Evolutionary conservation across 2,797 vertebrate species (phyloP), one percentile per base, ranked within the genome.

Genomic region (Clarias laeviceps): DNA sequence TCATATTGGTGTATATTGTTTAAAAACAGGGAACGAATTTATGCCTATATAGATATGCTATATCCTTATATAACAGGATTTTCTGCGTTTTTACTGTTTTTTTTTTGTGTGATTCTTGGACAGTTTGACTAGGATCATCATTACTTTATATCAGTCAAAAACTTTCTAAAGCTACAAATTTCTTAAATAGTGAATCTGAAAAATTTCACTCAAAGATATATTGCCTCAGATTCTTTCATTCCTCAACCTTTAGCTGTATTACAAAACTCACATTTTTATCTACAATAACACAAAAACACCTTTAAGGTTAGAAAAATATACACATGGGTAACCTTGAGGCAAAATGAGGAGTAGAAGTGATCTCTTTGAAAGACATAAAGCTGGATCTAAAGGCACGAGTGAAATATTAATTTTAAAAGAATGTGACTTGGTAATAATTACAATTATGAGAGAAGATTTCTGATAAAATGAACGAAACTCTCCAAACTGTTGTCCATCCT

Each of bases 231-330:
- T 45, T 27, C 37, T 20, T 65, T 50, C n/a, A 27, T 80, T 29
- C 15, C 2, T 45, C 37, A 50, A 32, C 84, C 76, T 78, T 79
- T 82, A 80, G 66, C 40, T 64, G 32, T 22, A 76, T 74, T 80
- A 80, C 29, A 82, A 74, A 61, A 62, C 84, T 74, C 61, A 69
- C 72, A 29, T 54, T 57, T 76, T 59, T 78, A 59, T 57, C 79
- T 40, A 72, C 76, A 79, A 65, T 72, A 80, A 73, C 80, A 84
- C 78, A 64, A 80, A 79, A 78, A 73, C 15, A 69, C 45, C 80
- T 9, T 73, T 61, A 62, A 88, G 76, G 57, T 80, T 27, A 79
- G 9, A 62, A 50, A 80, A 82, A 14, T 54, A 7, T 22, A 34
- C 1, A 37, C 32, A 56, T 70, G 64, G 14, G 80, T 69, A 45